Evolutionary conservation across 2,113 vertebrate genomes (phyloP).

Genomic region (Semnornis frantzii): DNA sequence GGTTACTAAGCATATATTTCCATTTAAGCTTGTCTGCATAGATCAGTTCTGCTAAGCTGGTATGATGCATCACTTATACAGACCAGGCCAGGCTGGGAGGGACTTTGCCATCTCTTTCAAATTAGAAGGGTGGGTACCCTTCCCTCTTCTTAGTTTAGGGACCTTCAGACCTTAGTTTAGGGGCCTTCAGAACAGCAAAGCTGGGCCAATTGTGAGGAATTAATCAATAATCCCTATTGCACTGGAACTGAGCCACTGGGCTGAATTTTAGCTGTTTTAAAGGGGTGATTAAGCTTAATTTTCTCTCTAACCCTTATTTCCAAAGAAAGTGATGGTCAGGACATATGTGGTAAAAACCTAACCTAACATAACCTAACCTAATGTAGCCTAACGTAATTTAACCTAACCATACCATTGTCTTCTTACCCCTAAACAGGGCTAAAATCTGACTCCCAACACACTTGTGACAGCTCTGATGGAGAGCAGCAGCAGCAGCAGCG

Average conservation of each 20-base stretch:
- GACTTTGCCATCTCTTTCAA: background rate
- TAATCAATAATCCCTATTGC: background rate
- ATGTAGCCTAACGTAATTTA: background rate
- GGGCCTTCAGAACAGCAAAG: background rate
- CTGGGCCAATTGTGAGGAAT: background rate
- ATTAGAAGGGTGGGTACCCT: background rate
- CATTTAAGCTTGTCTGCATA: background rate
- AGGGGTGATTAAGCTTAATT: background rate
- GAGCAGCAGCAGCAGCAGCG: background rate
- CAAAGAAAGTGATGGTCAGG: background rate
- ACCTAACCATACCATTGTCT: background rate
- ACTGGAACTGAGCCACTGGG: background rate
- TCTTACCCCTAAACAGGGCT: background rate
- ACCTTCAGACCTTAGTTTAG: background rate
- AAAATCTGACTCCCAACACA: background rate
- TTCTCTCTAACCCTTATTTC: background rate
- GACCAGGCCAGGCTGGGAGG: background rate
- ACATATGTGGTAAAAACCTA: background rate
- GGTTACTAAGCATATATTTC: background rate
- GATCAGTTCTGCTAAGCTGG: background rate
- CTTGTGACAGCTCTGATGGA: background rate
- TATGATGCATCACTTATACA: background rate
- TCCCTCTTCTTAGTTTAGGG: background rate
- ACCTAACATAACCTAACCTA: background rate
- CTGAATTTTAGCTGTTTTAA: background rate